Evolutionary conservation across 1,140 invertebrate species (phyloP).

Genomic region (Sipha flava): DNA sequence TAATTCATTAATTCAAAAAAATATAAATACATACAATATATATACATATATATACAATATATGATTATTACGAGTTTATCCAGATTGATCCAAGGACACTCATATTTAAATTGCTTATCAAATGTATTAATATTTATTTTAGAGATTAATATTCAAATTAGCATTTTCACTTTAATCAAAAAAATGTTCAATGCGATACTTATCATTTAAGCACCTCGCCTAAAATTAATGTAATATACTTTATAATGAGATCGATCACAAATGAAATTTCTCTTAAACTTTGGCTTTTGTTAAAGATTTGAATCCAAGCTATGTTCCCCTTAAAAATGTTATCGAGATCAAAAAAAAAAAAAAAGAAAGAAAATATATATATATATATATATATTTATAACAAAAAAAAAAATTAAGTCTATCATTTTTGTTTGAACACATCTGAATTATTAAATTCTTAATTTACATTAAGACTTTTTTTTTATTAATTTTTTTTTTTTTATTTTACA

Average conservation of each 20-base stretch:
- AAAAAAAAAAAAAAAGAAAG: slow-evolving; percentile 20
- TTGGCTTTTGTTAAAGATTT: slow-evolving; percentile 31
- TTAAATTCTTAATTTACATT: slow-evolving; percentile 6
- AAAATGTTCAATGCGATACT: slow-evolving; percentile 11
- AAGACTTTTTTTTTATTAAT: not conserved
- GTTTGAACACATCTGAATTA: slow-evolving; percentile 31
- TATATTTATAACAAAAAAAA: not conserved
- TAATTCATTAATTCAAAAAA: slow-evolving; percentile 31
- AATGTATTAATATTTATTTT: slow-evolving; percentile 1
- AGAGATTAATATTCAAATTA: not conserved
- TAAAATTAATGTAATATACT: slow-evolving; percentile 17
- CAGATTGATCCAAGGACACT: slow-evolving; percentile 12
- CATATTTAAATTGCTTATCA: slow-evolving; percentile 23
- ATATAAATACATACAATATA: slow-evolving; percentile 16
- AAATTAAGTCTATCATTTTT: slow-evolving; percentile 28
- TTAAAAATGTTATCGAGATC: slow-evolving; percentile 9
- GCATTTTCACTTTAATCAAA: not conserved
- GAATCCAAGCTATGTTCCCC: slow-evolving; percentile 7
- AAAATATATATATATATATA: too few relatives aligned
- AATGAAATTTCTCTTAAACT: slow-evolving; percentile 7
- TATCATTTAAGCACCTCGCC: slow-evolving; percentile 11
- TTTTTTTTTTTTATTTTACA: not conserved
- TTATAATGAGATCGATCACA: slow-evolving; percentile 24
- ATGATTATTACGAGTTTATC: not conserved
- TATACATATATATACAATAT: not conserved